Evolutionary conservation across 2,113 vertebrate species (phyloP).

Genomic region (Alaudala cheleensis): DNA sequence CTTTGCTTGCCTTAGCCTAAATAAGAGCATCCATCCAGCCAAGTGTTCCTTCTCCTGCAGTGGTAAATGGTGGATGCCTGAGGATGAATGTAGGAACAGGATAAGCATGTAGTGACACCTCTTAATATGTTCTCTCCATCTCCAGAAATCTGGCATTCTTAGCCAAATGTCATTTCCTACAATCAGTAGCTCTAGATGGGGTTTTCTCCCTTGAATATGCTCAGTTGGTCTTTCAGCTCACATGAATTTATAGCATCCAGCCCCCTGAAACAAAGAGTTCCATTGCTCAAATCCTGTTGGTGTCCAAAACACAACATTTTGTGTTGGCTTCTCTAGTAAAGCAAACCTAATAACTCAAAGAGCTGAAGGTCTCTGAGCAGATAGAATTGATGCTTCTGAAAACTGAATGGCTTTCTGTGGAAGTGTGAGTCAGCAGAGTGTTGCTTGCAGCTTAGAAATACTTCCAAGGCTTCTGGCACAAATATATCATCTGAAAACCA

Average conservation of each 20-base stretch:
- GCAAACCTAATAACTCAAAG: not conserved
- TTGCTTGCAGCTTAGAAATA: slow-evolving; percentile 21
- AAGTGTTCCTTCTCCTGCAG: not conserved
- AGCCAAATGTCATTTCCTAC: not conserved
- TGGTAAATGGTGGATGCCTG: not conserved
- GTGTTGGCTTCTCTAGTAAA: not conserved
- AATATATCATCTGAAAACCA: not conserved
- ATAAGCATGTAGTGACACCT: not conserved
- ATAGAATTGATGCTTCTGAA: slow-evolving; percentile 1
- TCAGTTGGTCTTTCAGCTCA: not conserved
- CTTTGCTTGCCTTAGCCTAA: not conserved
- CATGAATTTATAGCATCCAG: not conserved
- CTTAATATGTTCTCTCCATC: not conserved
- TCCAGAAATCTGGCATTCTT: not conserved
- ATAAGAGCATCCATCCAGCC: not conserved
- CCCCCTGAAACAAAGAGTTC: not conserved
- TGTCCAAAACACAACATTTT: not conserved
- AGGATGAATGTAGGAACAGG: not conserved
- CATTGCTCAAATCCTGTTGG: not conserved
- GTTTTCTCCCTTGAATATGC: not conserved
- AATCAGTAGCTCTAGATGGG: not conserved
- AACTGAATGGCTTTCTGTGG: slow-evolving; percentile 13
- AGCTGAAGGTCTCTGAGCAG: not conserved
- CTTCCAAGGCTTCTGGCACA: slow-evolving; percentile 5
- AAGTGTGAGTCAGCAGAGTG: not conserved